Percentiles rank a stretch among this genome's conserved stretches.
These are phyloP conservation scores for Drosophila mimica DNA, from an alignment of 2,888 invertebrate genomes.

Conservation along the genomic window DNA sequence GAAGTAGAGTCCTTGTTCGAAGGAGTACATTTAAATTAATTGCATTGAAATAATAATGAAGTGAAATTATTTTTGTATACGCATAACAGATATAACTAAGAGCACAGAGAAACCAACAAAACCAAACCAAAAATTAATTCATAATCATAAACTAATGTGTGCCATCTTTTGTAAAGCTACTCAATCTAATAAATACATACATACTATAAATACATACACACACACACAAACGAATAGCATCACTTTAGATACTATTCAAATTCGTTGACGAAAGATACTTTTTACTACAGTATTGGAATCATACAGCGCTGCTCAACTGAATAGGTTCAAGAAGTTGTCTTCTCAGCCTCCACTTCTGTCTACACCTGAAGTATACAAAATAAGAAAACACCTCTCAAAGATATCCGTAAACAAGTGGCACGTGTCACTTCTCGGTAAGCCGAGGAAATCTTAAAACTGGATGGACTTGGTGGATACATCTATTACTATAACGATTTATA, in stretches of 20 bases:
- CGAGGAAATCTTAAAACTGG: background rate
- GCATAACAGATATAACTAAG: constrained; percentile 55
- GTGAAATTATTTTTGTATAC: constrained; percentile 69
- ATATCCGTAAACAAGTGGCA: background rate
- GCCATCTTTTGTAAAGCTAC: constrained; percentile 70
- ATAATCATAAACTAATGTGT: constrained; percentile 61
- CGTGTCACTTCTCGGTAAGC: no score
- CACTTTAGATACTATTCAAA: background rate
- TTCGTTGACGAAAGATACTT: background rate
- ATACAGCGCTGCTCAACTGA: background rate
- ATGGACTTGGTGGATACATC: background rate
- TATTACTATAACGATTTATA: background rate
- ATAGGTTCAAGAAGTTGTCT: background rate
- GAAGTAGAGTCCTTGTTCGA: constrained; percentile 22
- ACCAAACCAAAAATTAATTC: constrained; percentile 48
- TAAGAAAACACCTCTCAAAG: background rate
- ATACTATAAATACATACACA: constrained; percentile 41
- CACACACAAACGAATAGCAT: background rate
- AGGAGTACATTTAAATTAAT: constrained; percentile 27
- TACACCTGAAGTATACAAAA: background rate
- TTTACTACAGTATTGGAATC: background rate
- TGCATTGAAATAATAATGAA: constrained; percentile 22
- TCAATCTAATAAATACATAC: constrained; percentile 64
- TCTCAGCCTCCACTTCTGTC: background rate
- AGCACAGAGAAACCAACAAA: constrained; percentile 33